Base-by-base conservation (phyloP, 2,797 vertebrate genomes). In the Mustela erminea region DNA sequence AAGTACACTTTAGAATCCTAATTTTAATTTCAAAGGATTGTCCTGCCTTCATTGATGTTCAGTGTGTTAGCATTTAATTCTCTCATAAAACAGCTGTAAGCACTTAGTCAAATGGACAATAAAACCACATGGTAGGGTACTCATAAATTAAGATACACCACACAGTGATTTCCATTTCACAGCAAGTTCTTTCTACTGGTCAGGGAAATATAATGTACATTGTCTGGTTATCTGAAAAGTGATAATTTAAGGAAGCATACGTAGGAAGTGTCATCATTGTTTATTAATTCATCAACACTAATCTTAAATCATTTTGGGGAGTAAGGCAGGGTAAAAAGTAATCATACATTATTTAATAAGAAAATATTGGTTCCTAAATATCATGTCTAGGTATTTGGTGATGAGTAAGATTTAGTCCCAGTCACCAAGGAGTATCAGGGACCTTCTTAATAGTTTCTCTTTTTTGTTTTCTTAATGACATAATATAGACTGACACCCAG, bases 1-100 rank as follows among this genome's bases (percentile, higher is more conserved):
- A 96, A 93, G 32, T 86, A 68, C 13, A 11, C 88, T 91, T 86
- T 62, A 68, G 66, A 82, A 66, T 83, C 49, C 88, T 80, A 62
- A 94, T 97, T 95, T 96, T 97, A 88, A 90, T 95, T 96, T 95
- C 92, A 97, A 95, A 95, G 32, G 38, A 58, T 38, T 87, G 43
- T 38, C 60, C 41, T 95, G 52, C 64, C 49, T 96, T 94, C 64
- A 78, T 35, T 83, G 74, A 66, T 70, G 43, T 95, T 54, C 78
- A n/a, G 56, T 80, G 72, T 83, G n/a, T 66, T 92, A 58, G 68
- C 27, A 52, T 93, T 93, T 93, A 91, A 87, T 91, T n/a, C 54
- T 18, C 66, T 87, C 92, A 68, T 94, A 38, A 74, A 96, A 91
- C 87, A 97, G 90, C 93, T 87, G 86, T 96, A 90, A 93, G 93